Percentiles rank a stretch among this genome's conserved stretches.
These are phyloP conservation scores for Carterocephalus palaemon DNA, from an alignment of 2,888 invertebrate genomes.

Conservation along the genomic window DNA sequence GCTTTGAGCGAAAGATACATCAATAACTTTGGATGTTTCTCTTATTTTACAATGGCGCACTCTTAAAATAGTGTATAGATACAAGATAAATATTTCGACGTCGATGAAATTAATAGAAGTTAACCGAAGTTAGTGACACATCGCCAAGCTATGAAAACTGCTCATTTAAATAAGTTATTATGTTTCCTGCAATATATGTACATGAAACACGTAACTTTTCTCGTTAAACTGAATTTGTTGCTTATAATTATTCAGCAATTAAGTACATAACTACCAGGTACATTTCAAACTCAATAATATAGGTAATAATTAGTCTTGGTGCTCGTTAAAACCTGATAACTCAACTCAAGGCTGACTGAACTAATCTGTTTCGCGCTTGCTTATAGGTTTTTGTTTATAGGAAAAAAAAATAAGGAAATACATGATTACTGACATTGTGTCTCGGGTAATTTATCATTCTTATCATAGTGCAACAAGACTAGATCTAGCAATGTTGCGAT, in stretches of 20 bases:
- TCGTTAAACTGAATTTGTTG: too few species aligned
- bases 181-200: too few species aligned
- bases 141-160: too few species aligned
- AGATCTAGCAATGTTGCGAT: constrained; percentile 14
- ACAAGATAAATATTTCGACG: too few species aligned
- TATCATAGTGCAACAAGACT: constrained; percentile 17
- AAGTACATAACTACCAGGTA: constrained; percentile 11
- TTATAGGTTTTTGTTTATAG: constrained; percentile 16
- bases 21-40: too few species aligned
- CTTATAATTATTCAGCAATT: constrained; percentile 10
- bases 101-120: too few species aligned
- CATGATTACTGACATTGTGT: constrained; percentile 11
- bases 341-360: constrained; percentile 11
- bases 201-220: too few species aligned
- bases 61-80: too few species aligned
- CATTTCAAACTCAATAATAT: constrained; percentile 20
- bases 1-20: too few species aligned
- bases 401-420: constrained; percentile 22
- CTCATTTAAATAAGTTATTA: too few species aligned
- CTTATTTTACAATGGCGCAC: too few species aligned
- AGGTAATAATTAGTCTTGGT: constrained; percentile 15
- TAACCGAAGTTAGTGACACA: too few species aligned
- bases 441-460: constrained; percentile 21
- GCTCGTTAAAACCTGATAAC: constrained; percentile 19
- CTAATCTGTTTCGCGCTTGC: constrained; percentile 16